Conservation (phyloP, 2,797 vertebrate species). For the Pseudochromis fuscus region DNA sequence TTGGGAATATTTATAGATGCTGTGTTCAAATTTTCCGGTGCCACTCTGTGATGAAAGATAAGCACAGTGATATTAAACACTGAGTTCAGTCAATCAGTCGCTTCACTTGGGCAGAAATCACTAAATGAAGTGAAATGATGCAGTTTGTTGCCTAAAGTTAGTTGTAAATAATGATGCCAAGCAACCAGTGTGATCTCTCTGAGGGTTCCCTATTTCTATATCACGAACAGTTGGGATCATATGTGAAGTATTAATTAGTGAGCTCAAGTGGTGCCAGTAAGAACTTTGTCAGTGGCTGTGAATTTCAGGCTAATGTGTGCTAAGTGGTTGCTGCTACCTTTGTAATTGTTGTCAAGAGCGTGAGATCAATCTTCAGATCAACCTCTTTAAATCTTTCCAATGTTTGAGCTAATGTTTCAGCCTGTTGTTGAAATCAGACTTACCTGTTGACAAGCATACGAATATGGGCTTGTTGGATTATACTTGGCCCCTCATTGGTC, state of each 20-base stretch:
- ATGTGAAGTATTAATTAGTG: background rate
- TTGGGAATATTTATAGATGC: conserved; percentile 69
- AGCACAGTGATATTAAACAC: background rate
- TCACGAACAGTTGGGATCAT: background rate
- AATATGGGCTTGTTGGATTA: conserved; percentile 79
- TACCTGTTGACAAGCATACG: conserved; percentile 89
- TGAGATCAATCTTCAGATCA: background rate
- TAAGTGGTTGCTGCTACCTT: background rate
- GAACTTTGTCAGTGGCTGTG: background rate
- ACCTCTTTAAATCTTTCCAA: background rate
- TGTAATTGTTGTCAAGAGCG: background rate
- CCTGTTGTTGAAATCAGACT: conserved; percentile 6
- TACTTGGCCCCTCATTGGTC: conserved; percentile 70
- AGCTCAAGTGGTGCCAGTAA: background rate
- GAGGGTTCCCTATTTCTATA: background rate
- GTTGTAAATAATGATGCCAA: background rate
- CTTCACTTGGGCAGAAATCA: background rate
- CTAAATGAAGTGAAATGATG: background rate
- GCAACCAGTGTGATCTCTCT: background rate
- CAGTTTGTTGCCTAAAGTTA: background rate
- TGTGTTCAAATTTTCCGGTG: conserved; percentile 53
- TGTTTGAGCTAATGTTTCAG: background rate
- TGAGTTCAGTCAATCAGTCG: background rate
- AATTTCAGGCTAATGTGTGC: background rate
- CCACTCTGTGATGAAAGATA: conserved; percentile 64